phyloP scores from a whole-genome alignment of 2,797 vertebrate genomes.

The Halcyon leucocephala region DNA sequence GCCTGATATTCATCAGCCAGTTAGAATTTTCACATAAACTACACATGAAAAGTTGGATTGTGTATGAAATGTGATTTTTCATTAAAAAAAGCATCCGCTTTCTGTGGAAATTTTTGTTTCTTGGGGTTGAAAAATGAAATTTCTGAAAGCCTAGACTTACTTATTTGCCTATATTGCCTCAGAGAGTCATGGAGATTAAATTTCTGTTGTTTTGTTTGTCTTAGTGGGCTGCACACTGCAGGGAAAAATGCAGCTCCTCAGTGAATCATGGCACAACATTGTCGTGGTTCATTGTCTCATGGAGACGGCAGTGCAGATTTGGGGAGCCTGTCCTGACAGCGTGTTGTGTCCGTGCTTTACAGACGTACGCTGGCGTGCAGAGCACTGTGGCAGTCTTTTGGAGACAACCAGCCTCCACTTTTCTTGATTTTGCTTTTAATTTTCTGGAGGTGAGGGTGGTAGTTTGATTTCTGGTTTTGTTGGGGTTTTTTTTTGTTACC shows the following conservation, averaged over 20 bases:
- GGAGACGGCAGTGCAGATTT: background rate
- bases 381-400: background rate
- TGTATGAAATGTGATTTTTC: background rate
- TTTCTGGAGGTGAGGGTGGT: background rate
- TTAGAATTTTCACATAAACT: background rate
- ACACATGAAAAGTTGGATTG: background rate
- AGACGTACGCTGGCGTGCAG: fast-evolving
- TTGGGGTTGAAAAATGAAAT: conserved; percentile 14
- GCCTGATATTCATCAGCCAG: background rate
- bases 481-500: background rate
- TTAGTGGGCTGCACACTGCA: background rate
- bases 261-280: background rate
- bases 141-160: background rate
- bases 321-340: background rate
- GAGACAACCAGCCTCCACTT: background rate
- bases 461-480: background rate
- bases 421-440: background rate
- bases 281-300: background rate
- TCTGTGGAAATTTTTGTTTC: background rate
- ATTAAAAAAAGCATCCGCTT: background rate
- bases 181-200: background rate
- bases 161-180: background rate
- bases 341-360: background rate
- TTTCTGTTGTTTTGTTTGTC: conserved; percentile 23
- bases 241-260: background rate